A percentile compares a stretch with the other conserved stretches of the same genome.
Evolutionary conservation across 2,888 invertebrate species (phyloP).

Genomic region (Malachius bipustulatus): DNA sequence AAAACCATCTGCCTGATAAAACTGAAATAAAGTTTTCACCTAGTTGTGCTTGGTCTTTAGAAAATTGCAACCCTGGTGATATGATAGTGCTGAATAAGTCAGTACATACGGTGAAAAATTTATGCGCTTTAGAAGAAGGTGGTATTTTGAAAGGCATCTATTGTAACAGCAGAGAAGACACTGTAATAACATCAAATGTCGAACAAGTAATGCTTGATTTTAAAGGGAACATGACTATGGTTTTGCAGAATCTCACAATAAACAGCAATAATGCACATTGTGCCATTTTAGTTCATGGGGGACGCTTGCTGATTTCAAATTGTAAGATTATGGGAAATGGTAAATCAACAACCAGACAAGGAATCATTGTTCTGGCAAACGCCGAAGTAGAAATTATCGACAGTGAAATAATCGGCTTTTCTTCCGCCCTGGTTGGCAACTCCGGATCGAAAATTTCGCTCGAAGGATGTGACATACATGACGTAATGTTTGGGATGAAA

Average conservation of each 20-base stretch:
- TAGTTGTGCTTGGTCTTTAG: constrained; percentile 34
- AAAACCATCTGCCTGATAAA: constrained; percentile 32
- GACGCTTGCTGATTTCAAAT: constrained; percentile 24
- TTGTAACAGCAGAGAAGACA: constrained; percentile 19
- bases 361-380: constrained; percentile 40
- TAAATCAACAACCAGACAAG: constrained; percentile 42
- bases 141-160: constrained; percentile 31
- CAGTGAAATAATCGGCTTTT: constrained; percentile 41
- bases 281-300: constrained; percentile 39
- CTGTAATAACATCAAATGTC: constrained; percentile 35
- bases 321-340: constrained; percentile 42
- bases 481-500: constrained; percentile 33
- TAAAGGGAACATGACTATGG: constrained; percentile 39
- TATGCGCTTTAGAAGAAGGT: constrained; percentile 42
- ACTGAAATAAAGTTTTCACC: constrained; percentile 37
- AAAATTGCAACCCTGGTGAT: constrained; percentile 36
- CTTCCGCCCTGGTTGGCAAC: constrained; percentile 40
- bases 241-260: constrained; percentile 43
- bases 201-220: constrained; percentile 44
- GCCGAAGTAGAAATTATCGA: constrained; percentile 36
- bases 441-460: constrained; percentile 32
- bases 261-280: constrained; percentile 41
- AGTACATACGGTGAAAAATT: constrained; percentile 38
- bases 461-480: constrained; percentile 29
- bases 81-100: constrained; percentile 41